phyloP scores from a whole-genome alignment of 2,888 invertebrate species.

The Apodemia duryi region DNA sequence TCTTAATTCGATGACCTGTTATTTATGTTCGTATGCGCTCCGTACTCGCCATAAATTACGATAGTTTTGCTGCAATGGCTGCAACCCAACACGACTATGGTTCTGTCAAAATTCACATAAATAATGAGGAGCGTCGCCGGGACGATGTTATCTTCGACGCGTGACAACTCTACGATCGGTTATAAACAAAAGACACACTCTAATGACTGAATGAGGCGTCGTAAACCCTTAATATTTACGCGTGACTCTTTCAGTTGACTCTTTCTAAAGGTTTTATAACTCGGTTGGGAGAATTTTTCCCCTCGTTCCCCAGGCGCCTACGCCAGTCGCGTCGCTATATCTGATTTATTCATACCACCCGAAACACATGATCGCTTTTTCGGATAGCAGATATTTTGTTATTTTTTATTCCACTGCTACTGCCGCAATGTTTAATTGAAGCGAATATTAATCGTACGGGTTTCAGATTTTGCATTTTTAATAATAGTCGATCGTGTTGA shows the following conservation, averaged over 20 bases:
- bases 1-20: constrained; percentile 71
- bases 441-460: constrained; percentile 34
- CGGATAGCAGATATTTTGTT: constrained; percentile 41
- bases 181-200: constrained; percentile 68
- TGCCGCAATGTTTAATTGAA: constrained; percentile 46
- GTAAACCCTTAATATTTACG: constrained; percentile 75
- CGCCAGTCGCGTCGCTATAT: constrained; percentile 60
- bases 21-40: constrained; percentile 58
- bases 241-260: constrained; percentile 68
- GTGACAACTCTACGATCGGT: constrained; percentile 63
- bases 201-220: constrained; percentile 75
- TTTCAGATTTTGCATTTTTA: constrained; percentile 33
- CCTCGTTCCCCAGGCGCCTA: constrained; percentile 61
- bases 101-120: constrained; percentile 76
- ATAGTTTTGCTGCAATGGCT: constrained; percentile 51
- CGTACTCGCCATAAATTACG: constrained; percentile 69
- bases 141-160: constrained; percentile 62
- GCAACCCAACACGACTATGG: constrained; percentile 42
- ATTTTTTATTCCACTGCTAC: constrained; percentile 45
- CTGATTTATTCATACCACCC: constrained; percentile 77
- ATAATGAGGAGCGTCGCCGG: constrained; percentile 61
- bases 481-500: constrained; percentile 26
- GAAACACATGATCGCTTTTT: constrained; percentile 73
- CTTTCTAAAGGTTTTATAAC: constrained; percentile 72
- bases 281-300: constrained; percentile 49